Evolutionary conservation across 2,888 invertebrate species (phyloP), one percentile per base, ranked within the genome.

Genomic region (Hymenopus coronatus): DNA sequence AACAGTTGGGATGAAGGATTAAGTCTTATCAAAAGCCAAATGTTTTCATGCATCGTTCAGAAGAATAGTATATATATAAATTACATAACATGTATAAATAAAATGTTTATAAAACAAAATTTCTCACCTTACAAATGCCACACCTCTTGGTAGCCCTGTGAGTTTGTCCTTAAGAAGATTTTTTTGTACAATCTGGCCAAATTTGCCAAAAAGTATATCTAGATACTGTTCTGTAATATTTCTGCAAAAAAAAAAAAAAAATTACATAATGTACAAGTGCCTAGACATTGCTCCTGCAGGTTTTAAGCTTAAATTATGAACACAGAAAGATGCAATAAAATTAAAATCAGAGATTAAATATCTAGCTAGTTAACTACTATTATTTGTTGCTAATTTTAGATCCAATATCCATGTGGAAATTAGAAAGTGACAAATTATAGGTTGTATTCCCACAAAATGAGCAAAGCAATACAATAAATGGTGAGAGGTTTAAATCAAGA

Each of bases 121-220:
- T 46, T 91, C 91, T 93, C 93, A 98, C 97, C 98, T 96, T 90
- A 98, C 98, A 94, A 98, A 99, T 27, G 98, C 99, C 88, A 98
- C 97, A 85, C 98, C 98, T 91, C 98, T 94, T 14, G 98, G 98
- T 92, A 97, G 94, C 87, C 98, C 98, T 87, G 97, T 98, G 90
- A 96, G 95, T 94, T 98, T 97, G 92, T 98, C 98, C 91, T 97
- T 96, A 91, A 98, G 94, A 91, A 99, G 96, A 92, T 98, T 97
- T 93, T 97, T 97, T 94, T 98, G 98, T 91, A 98, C 97, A 93
- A 98, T 98, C 91, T 96, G 95, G 70, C 98, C 98, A 93, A 96
- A 98, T 93, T 96, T 96, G 92, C 97, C 96, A 94, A 98, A 98
- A 89, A 94, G 94, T 93, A 98, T 95, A 90, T 96, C 96, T 92